Evolutionary conservation across 2,888 invertebrate genomes (phyloP), one percentile per base, ranked within the genome.

Genomic region (Hyppa rectilinea): DNA sequence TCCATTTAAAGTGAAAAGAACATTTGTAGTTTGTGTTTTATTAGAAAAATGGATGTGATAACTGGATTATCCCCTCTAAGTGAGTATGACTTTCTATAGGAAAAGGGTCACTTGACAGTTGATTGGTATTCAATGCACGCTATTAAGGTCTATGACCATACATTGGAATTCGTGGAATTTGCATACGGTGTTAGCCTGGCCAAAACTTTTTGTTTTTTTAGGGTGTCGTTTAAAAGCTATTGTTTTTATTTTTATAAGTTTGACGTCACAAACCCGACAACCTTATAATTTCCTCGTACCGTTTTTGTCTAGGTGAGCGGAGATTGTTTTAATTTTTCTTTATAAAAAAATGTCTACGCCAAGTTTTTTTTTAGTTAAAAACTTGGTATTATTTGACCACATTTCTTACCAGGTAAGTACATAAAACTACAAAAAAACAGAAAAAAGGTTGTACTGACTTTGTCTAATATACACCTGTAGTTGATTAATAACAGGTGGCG

Each of bases 1-100:
- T 87, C 95, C 94, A 90, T 93, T 91, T 74, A 95, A 92, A 93
- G 93, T 93, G 91, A 95, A 94, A 94, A 90, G 83, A 90, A 92
- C 93, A 86, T 87, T 90, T 76, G 45, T 77, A 59, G 58, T 68
- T 80, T 74, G 86, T 85, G 89, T 88, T 89, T 81, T 87, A 82
- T 75, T 82, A 74, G 83, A 84, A 93, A 89, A 87, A 95, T 96
- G 95, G 95, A 96, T 94, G 86, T 92, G 83, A 93, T 95, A 58
- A 90, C 91, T 47, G 95, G 95, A 86, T 86, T 95, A 63, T 91
- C 94, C 62, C 91, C 93, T 75, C 88, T 95, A 75, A 93, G 95
- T 96, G 83, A 96, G 95, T 95, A 89, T 73, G 10, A 74, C 68
- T 78, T 80, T 84, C 87, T 85, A 85, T 75, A 53, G 40, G 50